phyloP scores from a whole-genome alignment of 2,888 invertebrate species.

The Bursaphelenchus okinawaensis region DNA sequence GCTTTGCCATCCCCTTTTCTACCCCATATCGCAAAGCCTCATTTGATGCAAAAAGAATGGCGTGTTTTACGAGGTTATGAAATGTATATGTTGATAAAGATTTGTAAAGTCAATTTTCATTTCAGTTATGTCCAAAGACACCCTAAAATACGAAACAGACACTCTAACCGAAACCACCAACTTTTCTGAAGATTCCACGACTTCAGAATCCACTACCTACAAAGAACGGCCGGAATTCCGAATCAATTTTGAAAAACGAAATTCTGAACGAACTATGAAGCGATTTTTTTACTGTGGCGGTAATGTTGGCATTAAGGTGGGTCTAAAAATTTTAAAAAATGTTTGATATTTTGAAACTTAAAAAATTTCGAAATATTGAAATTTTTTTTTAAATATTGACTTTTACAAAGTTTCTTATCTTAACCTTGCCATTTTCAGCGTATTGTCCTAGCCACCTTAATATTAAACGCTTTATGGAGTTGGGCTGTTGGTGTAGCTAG shows the following conservation, averaged over 20 bases:
- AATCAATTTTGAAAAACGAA: background rate
- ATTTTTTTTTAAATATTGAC: background rate
- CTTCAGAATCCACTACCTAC: background rate
- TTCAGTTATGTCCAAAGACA: background rate
- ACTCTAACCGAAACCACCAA: background rate
- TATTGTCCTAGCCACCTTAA: background rate
- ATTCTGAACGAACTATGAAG: background rate
- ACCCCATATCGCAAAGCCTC: no score
- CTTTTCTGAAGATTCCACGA: background rate
- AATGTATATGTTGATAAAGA: no score
- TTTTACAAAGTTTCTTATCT: background rate
- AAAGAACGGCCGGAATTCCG: background rate
- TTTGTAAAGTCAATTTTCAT: no score
- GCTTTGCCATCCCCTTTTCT: no score
- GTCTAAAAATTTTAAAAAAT: background rate
- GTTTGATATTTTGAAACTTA: background rate
- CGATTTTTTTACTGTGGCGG: background rate
- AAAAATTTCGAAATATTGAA: background rate
- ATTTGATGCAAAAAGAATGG: no score
- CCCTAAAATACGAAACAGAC: background rate
- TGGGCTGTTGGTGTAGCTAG: background rate
- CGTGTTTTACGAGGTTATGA: no score
- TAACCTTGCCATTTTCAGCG: background rate
- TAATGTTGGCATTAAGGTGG: background rate
- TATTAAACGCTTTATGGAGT: background rate